Base-by-base conservation (phyloP, 2,797 vertebrate species). In the Hylomyscus alleni region DNA sequence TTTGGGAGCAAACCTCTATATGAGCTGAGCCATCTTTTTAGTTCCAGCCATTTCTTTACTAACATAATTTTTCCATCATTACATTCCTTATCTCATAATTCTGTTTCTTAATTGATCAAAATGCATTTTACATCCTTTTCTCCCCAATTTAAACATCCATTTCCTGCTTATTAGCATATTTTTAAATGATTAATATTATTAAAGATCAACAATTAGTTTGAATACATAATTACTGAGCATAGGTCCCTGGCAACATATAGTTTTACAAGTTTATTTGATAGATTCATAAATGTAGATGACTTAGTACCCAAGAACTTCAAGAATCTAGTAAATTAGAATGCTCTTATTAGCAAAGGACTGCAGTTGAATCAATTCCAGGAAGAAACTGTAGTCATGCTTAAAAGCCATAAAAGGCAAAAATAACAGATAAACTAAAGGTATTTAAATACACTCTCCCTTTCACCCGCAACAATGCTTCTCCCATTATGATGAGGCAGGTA, bases 101-200 rank as follows among this genome's bases (percentile, higher is more conserved):
- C 40, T 82, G 67, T 93, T 96, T 87, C n/a, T 89, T 83, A 84
- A 44, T 76, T 91, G 67, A 52, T 62, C n/a, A 84, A 44, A 54
- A 82, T 69, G 9, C 40, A 7, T 58, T 54, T 76, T 91, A 86
- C 52, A 31, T 40, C 60, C 6, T 52, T 50, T 69, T 76, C 31
- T 44, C 1, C 2, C 0, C 11, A n/a, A 77, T 76, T 52, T 54
- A 58, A 93, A 60, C 12, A 73, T 52, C 6, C 31, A 93, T 88
- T 93, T 96, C 34, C 44, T 97, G 76, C 92, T 14, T 76, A 89
- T 85, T 89, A 92, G 44, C 20, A 91, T 89, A 40, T 50, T 94
- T 93, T 34, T 80, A 96, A 88, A 83, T 47, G 24, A 92, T 15
- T 82, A 78, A 62, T 78, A 72, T 72, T 50, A 96, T 65, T 77